Conservation (phyloP, 2,888 invertebrate species). For the Netelia inedita region DNA sequence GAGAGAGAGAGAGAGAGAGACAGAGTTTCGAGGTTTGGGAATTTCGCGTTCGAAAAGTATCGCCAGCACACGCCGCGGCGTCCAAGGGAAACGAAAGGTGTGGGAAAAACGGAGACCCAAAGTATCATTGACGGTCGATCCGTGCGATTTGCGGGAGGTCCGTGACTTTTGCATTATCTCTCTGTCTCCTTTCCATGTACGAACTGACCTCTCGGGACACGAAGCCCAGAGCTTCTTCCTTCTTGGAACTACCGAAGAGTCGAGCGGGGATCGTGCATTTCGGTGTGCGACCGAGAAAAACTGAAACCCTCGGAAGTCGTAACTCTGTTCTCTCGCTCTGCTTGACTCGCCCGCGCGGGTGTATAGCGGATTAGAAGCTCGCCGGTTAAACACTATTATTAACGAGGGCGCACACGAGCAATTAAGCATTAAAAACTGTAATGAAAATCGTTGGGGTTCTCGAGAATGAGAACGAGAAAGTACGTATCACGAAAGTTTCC, state of each 20-base stretch:
- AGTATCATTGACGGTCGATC: constrained; percentile 28
- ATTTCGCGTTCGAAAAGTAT: neutral
- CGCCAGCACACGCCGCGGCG: constrained; percentile 21
- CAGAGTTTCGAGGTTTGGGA: neutral
- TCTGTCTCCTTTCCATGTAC: constrained; percentile 9
- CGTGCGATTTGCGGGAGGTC: constrained; percentile 52
- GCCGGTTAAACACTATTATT: constrained; percentile 46
- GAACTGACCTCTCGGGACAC: constrained; percentile 14
- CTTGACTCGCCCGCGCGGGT: constrained; percentile 17
- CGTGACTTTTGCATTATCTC: neutral
- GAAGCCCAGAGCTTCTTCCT: constrained; percentile 31
- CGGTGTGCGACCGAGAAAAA: constrained; percentile 40
- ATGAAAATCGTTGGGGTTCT: constrained; percentile 43
- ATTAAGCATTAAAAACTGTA: constrained; percentile 59
- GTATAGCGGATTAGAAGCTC: constrained; percentile 40
- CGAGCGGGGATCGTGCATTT: constrained; percentile 3
- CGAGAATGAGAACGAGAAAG: constrained; percentile 47
- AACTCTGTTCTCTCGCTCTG: constrained; percentile 37
- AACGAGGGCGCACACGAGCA: constrained; percentile 34
- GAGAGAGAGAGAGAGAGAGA: neutral
- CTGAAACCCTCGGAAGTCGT: constrained; percentile 36
- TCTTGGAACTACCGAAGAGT: constrained; percentile 29
- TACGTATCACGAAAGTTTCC: constrained; percentile 10
- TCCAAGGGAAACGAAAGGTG: constrained; percentile 6
- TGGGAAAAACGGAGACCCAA: neutral